Evolutionary conservation across 2,797 vertebrate species (phyloP), one percentile per base, ranked within the genome.

Genomic region (Tragopan temminckii): DNA sequence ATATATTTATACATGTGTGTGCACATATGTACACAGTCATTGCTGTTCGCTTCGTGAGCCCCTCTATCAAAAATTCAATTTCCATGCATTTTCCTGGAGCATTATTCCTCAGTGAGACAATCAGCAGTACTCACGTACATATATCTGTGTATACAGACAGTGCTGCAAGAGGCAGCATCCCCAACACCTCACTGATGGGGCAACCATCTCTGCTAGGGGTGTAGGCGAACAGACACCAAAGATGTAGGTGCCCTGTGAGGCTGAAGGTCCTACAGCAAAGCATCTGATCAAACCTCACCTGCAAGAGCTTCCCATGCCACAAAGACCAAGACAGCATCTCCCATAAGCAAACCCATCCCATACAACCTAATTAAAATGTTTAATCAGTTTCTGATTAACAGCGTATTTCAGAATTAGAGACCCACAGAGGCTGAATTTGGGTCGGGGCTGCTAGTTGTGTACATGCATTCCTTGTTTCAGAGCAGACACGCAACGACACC

Each of bases 321-420:
- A 36, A 53, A 42, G 80, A 85, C 57, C 59, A 5, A 63, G 33
- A 24, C 19, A 76, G 55, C 10, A 1, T 23, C 43, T 80, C 59
- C 67, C 23, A 6, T 15, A 63, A 68, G 35, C 62, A 68, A 93
- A 80, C 11, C 29, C 50, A 67, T 33, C 6, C 52, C 5, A 18
- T n/a, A 69, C 89, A 80, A 93, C 48, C 69, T 66, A 89, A 95
- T 87, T 91, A 79, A 93, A 57, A 66, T 3, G 2, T 74, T 90
- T 89, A 76, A 94, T 93, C 89, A 88, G 59, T 38, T 85, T 70
- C 83, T 89, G 55, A 95, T 86, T 92, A 95, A 90, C 50, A 79
- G 25, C 36, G 6, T 57, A 85, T 72, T 91, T 81, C 63, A 72
- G 80, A 88, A 88, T 67, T 36, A 10, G 68, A 88, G 90, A 66